These are phyloP conservation scores for Odocoileus hemionus DNA, from an alignment of 2,113 vertebrate genomes.

Conservation along the genomic window DNA sequence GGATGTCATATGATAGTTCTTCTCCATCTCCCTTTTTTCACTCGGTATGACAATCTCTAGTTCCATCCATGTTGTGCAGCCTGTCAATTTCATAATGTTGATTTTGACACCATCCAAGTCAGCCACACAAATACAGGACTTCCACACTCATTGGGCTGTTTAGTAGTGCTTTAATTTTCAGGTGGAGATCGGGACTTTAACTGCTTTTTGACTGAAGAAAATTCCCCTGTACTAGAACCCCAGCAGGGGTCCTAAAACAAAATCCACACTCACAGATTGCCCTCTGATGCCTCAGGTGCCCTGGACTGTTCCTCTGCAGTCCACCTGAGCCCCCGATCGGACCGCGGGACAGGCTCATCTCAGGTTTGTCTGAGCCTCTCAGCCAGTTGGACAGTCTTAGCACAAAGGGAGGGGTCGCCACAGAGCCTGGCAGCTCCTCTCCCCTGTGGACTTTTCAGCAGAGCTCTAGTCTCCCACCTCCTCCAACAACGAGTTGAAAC, in stretches of 20 bases:
- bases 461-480: neutral
- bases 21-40: neutral
- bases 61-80: neutral
- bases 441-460: neutral
- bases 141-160: neutral
- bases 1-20: neutral
- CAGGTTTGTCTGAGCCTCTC: rapidly evolving
- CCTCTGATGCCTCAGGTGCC: neutral
- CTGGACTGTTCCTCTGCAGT: neutral
- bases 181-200: neutral
- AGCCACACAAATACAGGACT: neutral
- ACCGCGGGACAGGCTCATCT: rapidly evolving
- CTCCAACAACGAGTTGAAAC: neutral
- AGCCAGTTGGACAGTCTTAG: neutral
- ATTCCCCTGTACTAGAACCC: neutral
- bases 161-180: neutral
- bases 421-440: neutral
- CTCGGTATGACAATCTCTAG: neutral
- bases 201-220: neutral
- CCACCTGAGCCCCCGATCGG: neutral
- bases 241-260: neutral
- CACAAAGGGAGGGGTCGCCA: neutral
- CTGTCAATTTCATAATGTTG: neutral
- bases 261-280: neutral
- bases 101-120: neutral